These are phyloP conservation scores for Hycleus phaleratus DNA, from an alignment of 1,140 invertebrate species.

Conservation along the genomic window DNA sequence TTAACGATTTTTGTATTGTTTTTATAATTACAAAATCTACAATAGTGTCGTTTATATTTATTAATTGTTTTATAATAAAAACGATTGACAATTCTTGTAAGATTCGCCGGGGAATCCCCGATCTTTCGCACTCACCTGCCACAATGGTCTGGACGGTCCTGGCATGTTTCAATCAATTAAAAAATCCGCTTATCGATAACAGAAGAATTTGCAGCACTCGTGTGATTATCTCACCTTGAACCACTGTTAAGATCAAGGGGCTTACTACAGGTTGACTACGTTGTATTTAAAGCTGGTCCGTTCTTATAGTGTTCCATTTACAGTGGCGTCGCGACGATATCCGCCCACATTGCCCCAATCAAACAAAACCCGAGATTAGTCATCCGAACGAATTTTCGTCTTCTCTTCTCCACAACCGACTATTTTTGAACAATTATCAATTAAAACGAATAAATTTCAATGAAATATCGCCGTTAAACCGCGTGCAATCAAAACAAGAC, in stretches of 20 bases:
- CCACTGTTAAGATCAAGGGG: conserved; percentile 14
- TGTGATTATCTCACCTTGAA: neutral
- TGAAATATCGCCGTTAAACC: no score
- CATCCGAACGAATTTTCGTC: conserved; percentile 6
- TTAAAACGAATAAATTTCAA: no score
- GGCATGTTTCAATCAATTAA: conserved; percentile 31
- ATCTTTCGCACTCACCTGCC: conserved; percentile 33
- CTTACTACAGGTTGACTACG: conserved; percentile 28
- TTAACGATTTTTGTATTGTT: no score
- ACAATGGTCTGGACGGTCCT: conserved; percentile 38
- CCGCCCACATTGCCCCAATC: conserved; percentile 21
- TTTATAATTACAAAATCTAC: neutral
- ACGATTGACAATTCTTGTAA: neutral
- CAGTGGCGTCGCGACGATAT: conserved; percentile 26
- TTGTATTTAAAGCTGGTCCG: conserved; percentile 23
- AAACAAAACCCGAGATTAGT: conserved; percentile 20
- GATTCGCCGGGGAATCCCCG: neutral
- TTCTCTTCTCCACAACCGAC: no score
- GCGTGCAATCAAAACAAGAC: no score
- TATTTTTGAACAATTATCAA: no score
- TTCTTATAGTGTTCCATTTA: conserved; percentile 34
- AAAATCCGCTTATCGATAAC: conserved; percentile 3
- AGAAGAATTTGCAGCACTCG: neutral
- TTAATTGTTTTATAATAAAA: neutral
- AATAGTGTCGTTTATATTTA: neutral